Evolutionary conservation across 1,140 invertebrate species (phyloP).

Genomic region (Chionoecetes opilio): DNA sequence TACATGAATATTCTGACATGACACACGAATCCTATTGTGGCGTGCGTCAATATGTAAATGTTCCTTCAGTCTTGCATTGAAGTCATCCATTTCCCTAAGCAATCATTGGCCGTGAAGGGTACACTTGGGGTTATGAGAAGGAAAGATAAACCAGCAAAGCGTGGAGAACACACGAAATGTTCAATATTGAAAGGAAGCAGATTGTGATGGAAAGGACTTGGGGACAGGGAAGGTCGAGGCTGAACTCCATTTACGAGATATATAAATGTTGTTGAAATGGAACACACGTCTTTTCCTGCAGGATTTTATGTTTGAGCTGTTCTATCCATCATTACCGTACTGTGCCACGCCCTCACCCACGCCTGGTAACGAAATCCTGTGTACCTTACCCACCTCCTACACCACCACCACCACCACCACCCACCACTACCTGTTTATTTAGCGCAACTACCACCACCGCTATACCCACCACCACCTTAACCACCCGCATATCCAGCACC

Average conservation of each 20-base stretch:
- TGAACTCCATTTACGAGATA: not conserved
- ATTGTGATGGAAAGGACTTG: no score
- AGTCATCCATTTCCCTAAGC: not conserved
- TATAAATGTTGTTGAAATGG: no score
- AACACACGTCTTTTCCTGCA: no score
- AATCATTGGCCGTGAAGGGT: slow-evolving; percentile 1
- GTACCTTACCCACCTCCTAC: no score
- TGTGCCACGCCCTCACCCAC: no score
- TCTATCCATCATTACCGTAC: no score
- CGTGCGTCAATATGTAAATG: not conserved
- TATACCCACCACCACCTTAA: no score
- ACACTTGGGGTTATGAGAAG: not conserved
- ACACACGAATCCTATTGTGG: not conserved
- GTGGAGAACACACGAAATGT: not conserved
- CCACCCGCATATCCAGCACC: not conserved
- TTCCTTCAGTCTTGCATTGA: not conserved
- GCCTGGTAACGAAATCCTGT: no score
- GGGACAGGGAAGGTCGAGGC: not conserved
- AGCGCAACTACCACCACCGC: no score
- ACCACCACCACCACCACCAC: no score
- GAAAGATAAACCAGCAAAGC: not conserved
- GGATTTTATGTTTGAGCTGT: no score
- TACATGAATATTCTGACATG: not conserved
- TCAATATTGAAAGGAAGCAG: not conserved
- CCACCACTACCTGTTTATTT: not conserved